Base-by-base conservation (phyloP, 2,888 invertebrate species). In the Molorchus minor region DNA sequence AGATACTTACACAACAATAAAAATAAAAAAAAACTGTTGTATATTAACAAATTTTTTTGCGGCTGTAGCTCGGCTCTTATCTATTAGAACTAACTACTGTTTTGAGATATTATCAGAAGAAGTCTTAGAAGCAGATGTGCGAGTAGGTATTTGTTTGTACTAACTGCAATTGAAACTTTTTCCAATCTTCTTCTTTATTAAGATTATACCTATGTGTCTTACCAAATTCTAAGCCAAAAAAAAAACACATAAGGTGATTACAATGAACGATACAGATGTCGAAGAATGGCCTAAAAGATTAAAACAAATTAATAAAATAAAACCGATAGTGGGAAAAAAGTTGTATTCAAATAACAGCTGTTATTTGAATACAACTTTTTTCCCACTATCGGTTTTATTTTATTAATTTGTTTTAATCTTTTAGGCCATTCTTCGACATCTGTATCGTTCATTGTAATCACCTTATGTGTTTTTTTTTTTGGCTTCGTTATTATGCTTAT, bases 401-500 rank as follows among this genome's bases (percentile, higher is more conserved):
- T 43, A 44, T 52, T 25, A 15, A 57, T 52, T 16, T 53, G 29
- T 35, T 30, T 40, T 30, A 53, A 13, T 19, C 45, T 58, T 45
- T 12, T n/a, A 8, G 52, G 58, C 29, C 52, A 21, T 58, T 58
- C 45, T 25, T 56, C 41, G 4, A 56, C n/a, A 49, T 56, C 40
- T 19, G 41, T 54, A 45, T 54, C 38, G 15, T 20, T 29, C 54
- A 54, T 54, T 54, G 16, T 36, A 13, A 44, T 58, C 29, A 53
- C 16, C 4, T 45, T 41, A 36, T 45, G 41, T 4, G 16, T 51
- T 12, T 20, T 43, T 21, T 36, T 51, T 51, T 43, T 55, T 44
- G 55, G 20, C 36, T 55, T 33, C n/a, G 29, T 53, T 43, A 41
- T 55, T 12, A 46, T 16, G 2, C 12, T 17, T 30, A 55, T n/a